A percentile compares a stretch with the other conserved stretches of the same genome.
These are phyloP conservation scores for Drosophila truncata DNA, from an alignment of 1,140 invertebrate species.

Conservation along the genomic window DNA sequence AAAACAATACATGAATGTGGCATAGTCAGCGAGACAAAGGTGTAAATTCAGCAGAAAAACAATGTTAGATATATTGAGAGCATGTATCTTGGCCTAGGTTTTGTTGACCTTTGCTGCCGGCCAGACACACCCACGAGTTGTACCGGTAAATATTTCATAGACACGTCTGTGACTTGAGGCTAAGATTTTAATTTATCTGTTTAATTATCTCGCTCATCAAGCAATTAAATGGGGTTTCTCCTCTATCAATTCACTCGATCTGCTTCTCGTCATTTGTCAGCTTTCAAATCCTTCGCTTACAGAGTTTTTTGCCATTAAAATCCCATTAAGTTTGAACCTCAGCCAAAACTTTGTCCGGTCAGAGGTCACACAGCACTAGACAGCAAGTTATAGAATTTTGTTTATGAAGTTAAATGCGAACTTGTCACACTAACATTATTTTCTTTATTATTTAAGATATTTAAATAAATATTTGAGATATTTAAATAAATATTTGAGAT, in stretches of 20 bases:
- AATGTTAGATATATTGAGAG: background rate
- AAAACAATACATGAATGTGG: background rate
- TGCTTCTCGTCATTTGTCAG: slow-evolving; percentile 24
- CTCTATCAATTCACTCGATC: slow-evolving; percentile 7
- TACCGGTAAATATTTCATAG: slow-evolving; percentile 9
- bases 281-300: slow-evolving; percentile 1
- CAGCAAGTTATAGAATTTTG: background rate
- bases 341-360: slow-evolving; percentile 8
- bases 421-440: no score
- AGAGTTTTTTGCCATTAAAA: slow-evolving; percentile 30
- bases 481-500: background rate
- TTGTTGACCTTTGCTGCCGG: slow-evolving; percentile 6
- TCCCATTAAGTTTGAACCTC: slow-evolving; percentile 29
- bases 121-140: background rate
- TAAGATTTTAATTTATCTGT: slow-evolving; percentile 17
- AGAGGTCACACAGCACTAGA: slow-evolving; percentile 14
- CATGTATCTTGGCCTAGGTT: background rate
- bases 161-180: slow-evolving; percentile 23
- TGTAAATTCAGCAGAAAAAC: background rate
- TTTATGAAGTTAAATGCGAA: background rate
- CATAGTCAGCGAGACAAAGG: background rate
- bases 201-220: slow-evolving; percentile 16
- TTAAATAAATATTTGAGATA: no score
- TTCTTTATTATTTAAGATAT: no score
- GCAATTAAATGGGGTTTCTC: slow-evolving; percentile 9